phyloP scores from a whole-genome alignment of 1,140 invertebrate species.

The Aricia agestis region DNA sequence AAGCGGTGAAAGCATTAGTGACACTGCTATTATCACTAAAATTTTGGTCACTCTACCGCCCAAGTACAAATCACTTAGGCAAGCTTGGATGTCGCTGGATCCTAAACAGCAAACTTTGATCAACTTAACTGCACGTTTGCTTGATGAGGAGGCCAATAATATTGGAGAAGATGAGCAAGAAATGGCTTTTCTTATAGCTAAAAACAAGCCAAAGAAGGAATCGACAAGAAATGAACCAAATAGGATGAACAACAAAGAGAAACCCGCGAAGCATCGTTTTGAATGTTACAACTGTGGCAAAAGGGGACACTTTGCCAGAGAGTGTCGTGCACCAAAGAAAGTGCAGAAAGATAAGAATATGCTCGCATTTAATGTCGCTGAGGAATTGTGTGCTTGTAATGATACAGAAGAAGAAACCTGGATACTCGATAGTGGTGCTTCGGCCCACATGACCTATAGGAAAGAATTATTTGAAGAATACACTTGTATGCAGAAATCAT shows the following conservation, averaged over 20 bases:
- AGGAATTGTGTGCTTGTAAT: constrained; percentile 28
- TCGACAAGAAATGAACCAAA: neutral
- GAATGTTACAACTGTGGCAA: constrained; percentile 33
- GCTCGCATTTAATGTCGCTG: constrained; percentile 27
- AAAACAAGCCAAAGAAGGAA: too few relatives aligned
- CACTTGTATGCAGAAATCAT: neutral
- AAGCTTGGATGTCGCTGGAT: constrained; percentile 35
- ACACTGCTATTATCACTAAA: constrained; percentile 53
- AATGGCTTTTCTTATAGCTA: constrained; percentile 19
- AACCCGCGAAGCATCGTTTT: constrained; percentile 24
- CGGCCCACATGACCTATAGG: constrained; percentile 32
- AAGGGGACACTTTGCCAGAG: constrained; percentile 28
- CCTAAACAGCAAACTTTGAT: constrained; percentile 39
- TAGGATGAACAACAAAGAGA: neutral
- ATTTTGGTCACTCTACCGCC: constrained; percentile 25
- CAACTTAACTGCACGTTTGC: constrained; percentile 37
- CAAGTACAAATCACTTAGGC: too few relatives aligned
- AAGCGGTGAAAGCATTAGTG: constrained; percentile 46
- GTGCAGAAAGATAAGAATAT: constrained; percentile 30
- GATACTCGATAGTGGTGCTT: constrained; percentile 49
- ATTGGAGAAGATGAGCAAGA: constrained; percentile 37
- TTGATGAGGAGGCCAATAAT: constrained; percentile 44
- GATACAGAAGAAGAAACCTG: constrained; percentile 31
- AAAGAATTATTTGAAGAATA: neutral
- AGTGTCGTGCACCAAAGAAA: constrained; percentile 26